Conservation (phyloP, 2,797 vertebrate species). For the Meda fulgida region DNA sequence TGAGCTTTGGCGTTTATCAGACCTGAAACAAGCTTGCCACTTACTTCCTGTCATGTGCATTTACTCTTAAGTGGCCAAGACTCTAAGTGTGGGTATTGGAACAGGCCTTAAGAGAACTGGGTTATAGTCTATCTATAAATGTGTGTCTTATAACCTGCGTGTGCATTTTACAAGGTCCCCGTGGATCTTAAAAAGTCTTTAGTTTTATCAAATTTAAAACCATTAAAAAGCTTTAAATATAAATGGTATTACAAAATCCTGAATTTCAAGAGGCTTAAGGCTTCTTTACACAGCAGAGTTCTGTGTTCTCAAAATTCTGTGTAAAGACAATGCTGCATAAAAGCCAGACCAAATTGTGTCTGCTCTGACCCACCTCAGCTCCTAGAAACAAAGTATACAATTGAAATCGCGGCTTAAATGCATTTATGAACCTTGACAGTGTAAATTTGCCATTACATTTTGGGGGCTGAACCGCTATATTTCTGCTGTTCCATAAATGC, state of each 20-base stretch:
- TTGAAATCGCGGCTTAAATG: not conserved
- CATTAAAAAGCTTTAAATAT: not conserved
- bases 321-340: not conserved
- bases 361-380: not conserved
- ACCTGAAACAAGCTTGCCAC: not conserved
- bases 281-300: not conserved
- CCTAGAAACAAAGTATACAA: not conserved
- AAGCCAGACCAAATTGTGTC: not conserved
- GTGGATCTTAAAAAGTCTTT: not conserved
- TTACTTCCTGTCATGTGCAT: not conserved
- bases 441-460: too few relatives aligned
- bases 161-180: too few relatives aligned
- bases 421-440: not conserved
- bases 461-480: too few relatives aligned
- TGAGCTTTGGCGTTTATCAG: not conserved
- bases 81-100: not conserved
- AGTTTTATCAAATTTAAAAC: not conserved
- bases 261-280: not conserved
- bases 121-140: not conserved
- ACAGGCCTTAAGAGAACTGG: not conserved
- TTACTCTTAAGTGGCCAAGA: not conserved
- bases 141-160: not conserved
- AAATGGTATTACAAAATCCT: not conserved
- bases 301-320: not conserved
- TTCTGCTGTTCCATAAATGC: too few relatives aligned